phyloP scores from a whole-genome alignment of 2,113 vertebrate species.

The Picathartes gymnocephalus region DNA sequence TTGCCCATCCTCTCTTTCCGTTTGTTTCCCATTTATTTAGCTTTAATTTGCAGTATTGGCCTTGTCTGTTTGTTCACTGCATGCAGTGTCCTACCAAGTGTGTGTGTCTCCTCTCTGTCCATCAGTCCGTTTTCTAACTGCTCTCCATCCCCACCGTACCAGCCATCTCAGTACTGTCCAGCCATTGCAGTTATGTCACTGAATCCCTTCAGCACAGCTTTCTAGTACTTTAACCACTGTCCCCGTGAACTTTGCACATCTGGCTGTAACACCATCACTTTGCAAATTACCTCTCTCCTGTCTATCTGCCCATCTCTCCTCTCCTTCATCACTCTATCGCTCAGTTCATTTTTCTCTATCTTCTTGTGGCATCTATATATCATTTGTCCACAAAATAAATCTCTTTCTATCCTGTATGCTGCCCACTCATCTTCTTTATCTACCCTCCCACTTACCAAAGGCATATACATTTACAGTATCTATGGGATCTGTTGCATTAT shows the following conservation, averaged over 20 bases:
- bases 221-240: slow-evolving; percentile 6
- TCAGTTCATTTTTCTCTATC: slow-evolving; percentile 18
- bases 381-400: slow-evolving; percentile 64
- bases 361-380: slow-evolving; percentile 27
- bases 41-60: background rate
- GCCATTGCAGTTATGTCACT: background rate
- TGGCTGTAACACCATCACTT: background rate
- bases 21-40: background rate
- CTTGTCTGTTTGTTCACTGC: background rate
- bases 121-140: background rate
- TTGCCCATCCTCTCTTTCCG: background rate
- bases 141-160: background rate
- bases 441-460: slow-evolving; percentile 70
- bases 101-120: background rate
- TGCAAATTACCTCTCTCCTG: background rate
- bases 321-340: background rate
- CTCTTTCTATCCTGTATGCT: slow-evolving; percentile 49
- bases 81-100: background rate
- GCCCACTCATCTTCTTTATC: slow-evolving; percentile 73
- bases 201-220: background rate
- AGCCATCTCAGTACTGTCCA: background rate
- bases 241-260: slow-evolving; percentile 51
- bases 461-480: slow-evolving; percentile 70
- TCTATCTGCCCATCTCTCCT: slow-evolving; percentile 29
- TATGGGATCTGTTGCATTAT: slow-evolving; percentile 70